Evolutionary conservation across 2,888 invertebrate species (phyloP), one percentile per base, ranked within the genome.

Genomic region (Drosophila kambysellisi): DNA sequence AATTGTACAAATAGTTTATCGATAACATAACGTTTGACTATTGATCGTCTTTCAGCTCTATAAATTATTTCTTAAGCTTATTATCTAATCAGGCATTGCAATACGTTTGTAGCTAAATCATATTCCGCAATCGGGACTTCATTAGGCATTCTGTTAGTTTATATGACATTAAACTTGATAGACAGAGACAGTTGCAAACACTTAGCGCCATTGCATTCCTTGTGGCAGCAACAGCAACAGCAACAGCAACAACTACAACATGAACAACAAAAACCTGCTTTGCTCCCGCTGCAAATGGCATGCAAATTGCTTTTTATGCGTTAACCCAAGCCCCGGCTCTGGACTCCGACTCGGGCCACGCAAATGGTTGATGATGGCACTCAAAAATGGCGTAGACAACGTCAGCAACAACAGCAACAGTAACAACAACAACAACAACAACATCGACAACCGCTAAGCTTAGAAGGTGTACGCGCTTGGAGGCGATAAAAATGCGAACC

Each of bases 251-350:
- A 54, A 46, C 70, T 37, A 30, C 20, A 70, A 51, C 20, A 70
- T 15, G 51, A 41, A n/a, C 25, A 46, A 8, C 46, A 30, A 77
- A 84, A 86, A 86, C 85, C 88, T 84, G 85, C 77, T 85, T 84
- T 72, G 74, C 82, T 74, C 60, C 62, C 71, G 71, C 83, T 76
- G 87, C 73, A 87, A 87, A 89, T 88, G 90, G 89, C 87, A 88
- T 88, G 87, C 87, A 88, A 88, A 88, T 88, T 90, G 87, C 89
- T 88, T 88, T 88, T 90, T 83, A 87, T 90, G 89, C 86, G 84
- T 89, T 87, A 80, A 73, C 74, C 82, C 66, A 43, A 62, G 48
- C 57, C 61, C 58, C 37, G 65, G 39, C 56, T 67, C 61, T 52
- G 76, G 51, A 48, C 73, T 61, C 58, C 12, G 15, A 48, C 69